These are phyloP conservation scores for Elachura formosa DNA, from an alignment of 2,113 vertebrate species.

Conservation along the genomic window DNA sequence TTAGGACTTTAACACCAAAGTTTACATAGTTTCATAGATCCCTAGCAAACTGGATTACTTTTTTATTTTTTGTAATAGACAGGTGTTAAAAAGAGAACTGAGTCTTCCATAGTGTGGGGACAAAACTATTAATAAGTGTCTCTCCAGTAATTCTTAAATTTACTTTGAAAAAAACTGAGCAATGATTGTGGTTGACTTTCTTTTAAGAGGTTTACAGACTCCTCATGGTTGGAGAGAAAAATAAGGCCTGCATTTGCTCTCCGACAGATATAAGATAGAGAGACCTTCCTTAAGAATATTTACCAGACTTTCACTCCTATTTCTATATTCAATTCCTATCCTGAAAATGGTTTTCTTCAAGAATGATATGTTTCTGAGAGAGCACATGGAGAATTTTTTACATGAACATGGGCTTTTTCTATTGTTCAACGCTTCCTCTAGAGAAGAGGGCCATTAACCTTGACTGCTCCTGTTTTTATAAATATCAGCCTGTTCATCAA, in stretches of 20 bases:
- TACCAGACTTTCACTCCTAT: background rate
- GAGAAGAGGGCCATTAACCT: background rate
- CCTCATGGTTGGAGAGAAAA: background rate
- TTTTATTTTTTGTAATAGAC: background rate
- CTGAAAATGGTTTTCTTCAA: background rate
- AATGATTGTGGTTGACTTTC: background rate
- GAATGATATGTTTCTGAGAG: background rate
- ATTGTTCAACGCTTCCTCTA: background rate
- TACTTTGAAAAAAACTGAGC: background rate
- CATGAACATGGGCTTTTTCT: background rate
- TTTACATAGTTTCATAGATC: background rate
- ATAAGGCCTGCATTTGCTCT: background rate
- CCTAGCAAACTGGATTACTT: background rate
- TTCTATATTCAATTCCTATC: background rate
- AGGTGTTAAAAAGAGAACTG: background rate
- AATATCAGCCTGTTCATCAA: background rate
- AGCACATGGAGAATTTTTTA: background rate
- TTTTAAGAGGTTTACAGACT: background rate
- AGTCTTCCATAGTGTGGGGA: background rate
- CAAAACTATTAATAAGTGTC: background rate
- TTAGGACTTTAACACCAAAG: background rate
- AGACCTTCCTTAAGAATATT: background rate
- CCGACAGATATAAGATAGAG: background rate
- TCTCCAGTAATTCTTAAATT: background rate
- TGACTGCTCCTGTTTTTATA: background rate